Percentiles rank a stretch among this genome's conserved stretches.
These are phyloP conservation scores for Drosophila siamana DNA, from an alignment of 2,888 invertebrate genomes.

Conservation along the genomic window DNA sequence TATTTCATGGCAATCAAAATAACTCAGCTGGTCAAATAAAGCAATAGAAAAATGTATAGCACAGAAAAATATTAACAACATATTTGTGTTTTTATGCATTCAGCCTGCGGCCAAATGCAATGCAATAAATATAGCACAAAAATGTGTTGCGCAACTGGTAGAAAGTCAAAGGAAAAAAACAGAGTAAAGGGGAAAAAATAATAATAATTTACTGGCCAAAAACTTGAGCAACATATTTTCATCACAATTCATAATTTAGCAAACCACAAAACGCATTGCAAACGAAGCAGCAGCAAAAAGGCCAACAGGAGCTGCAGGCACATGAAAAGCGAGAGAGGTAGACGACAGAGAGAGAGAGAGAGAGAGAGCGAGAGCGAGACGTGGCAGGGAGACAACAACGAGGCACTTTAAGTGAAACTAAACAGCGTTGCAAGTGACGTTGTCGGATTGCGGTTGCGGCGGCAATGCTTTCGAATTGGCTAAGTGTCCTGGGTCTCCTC, in stretches of 20 bases:
- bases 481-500: constrained; percentile 66
- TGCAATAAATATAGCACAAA: constrained; percentile 45
- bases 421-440: constrained; percentile 78
- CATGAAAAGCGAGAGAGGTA: constrained; percentile 8
- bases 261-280: constrained; percentile 40
- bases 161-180: constrained; percentile 6
- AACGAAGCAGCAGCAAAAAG: constrained; percentile 37
- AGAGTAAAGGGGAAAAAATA: constrained; percentile 18
- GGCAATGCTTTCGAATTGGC: constrained; percentile 44
- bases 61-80: constrained; percentile 17
- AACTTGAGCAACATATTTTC: constrained; percentile 58
- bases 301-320: constrained; percentile 35
- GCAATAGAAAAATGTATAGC: constrained; percentile 13
- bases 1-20: too few species aligned
- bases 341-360: not conserved
- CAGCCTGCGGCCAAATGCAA: constrained; percentile 8
- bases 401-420: constrained; percentile 79
- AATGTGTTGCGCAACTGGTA: constrained; percentile 22
- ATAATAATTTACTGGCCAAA: constrained; percentile 55
- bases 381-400: constrained; percentile 56
- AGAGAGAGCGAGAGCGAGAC: not conserved
- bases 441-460: constrained; percentile 71
- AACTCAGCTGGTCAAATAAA: too few species aligned
- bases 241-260: constrained; percentile 68
- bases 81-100: constrained; percentile 12